These are phyloP conservation scores for Paracanthobrama guichenoti DNA, from an alignment of 2,113 vertebrate genomes.

Conservation along the genomic window DNA sequence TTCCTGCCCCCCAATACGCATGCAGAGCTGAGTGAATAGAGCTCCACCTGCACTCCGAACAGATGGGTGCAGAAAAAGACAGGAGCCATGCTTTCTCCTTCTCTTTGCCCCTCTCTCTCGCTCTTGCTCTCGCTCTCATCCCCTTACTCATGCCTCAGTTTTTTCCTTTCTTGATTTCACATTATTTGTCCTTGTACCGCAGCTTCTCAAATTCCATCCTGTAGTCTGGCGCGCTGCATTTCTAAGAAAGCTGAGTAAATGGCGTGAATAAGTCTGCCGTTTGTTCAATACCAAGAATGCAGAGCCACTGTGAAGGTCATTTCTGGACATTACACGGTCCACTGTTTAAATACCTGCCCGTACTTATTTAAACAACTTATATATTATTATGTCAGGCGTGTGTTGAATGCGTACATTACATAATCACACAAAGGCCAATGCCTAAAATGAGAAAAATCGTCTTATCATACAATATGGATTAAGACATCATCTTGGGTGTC, in stretches of 20 bases:
- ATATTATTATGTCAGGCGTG: neutral
- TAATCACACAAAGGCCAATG: neutral
- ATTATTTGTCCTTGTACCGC: constrained; percentile 38
- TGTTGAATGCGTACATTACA: constrained; percentile 4
- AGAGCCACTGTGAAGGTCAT: constrained; percentile 22
- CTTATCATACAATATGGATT: neutral
- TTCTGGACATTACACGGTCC: no score
- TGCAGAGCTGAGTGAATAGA: constrained; percentile 74
- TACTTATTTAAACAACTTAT: no score
- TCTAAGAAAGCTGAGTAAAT: constrained; percentile 49
- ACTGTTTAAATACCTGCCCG: neutral
- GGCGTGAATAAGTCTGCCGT: constrained; percentile 48
- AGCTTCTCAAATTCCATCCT: neutral
- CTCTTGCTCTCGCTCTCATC: constrained; percentile 43
- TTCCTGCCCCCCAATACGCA: constrained; percentile 61
- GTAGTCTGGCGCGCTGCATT: neutral
- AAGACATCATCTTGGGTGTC: neutral
- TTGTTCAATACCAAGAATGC: constrained; percentile 19
- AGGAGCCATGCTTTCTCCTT: constrained; percentile 69
- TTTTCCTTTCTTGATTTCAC: constrained; percentile 51
- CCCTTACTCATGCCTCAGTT: constrained; percentile 50
- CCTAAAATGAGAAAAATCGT: neutral
- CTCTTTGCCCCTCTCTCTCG: constrained; percentile 44
- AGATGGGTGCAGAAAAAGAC: constrained; percentile 79
- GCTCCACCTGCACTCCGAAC: constrained; percentile 80